These are phyloP conservation scores for Calycopis cecrops DNA, from an alignment of 1,140 invertebrate genomes.

Conservation along the genomic window DNA sequence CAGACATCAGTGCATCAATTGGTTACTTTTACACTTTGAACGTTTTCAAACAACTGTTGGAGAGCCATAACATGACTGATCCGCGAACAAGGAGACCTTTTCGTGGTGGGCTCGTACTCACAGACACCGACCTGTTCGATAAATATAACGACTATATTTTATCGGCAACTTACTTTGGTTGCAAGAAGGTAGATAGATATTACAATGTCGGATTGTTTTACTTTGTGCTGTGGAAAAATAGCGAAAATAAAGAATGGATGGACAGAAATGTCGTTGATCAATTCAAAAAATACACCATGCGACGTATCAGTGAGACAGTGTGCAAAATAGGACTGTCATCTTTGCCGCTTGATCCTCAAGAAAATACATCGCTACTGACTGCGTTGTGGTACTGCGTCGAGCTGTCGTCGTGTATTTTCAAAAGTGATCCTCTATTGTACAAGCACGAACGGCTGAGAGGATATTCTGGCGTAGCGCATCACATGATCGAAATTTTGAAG, in stretches of 20 bases:
- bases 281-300: constrained; percentile 33
- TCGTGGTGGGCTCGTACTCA: constrained; percentile 32
- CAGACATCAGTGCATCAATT: constrained; percentile 30
- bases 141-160: constrained; percentile 38
- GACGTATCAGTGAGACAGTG: constrained; percentile 27
- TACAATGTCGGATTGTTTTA: constrained; percentile 37
- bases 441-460: constrained; percentile 31
- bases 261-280: constrained; percentile 35
- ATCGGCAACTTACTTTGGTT: constrained; percentile 34
- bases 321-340: constrained; percentile 35
- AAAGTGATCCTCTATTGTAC: constrained; percentile 27
- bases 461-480: constrained; percentile 24
- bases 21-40: constrained; percentile 38
- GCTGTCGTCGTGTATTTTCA: constrained; percentile 33
- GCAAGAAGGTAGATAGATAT: constrained; percentile 32
- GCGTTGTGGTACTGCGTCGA: constrained; percentile 41
- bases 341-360: constrained; percentile 34
- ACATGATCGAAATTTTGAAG: constrained; percentile 37
- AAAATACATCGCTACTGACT: constrained; percentile 25
- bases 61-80: constrained; percentile 22
- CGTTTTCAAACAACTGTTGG: constrained; percentile 36
- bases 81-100: constrained; percentile 29
- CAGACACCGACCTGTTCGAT: constrained; percentile 30
- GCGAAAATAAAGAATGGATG: constrained; percentile 42
- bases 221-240: constrained; percentile 35